Evolutionary conservation across 1,140 invertebrate species (phyloP), one percentile per base, ranked within the genome.

Genomic region (Sycophaga agraensis): DNA sequence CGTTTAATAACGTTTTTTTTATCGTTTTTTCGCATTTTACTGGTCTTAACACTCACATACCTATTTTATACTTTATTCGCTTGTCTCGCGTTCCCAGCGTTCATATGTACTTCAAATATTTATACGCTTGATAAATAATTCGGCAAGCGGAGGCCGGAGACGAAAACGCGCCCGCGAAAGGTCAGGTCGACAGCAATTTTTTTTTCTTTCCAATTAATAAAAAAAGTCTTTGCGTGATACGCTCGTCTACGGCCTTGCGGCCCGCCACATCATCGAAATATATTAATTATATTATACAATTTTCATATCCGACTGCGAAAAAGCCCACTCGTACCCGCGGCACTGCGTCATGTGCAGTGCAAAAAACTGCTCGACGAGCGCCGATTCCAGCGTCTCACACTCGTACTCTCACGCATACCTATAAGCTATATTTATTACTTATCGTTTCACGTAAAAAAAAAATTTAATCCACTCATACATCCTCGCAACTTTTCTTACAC

Each of bases 231-330:
- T 34, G 35, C 51, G 59, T 21, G 59, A 28, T 24, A 31, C 51
- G 34, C 43, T 62, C 43, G 35, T 62, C 59, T 31, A 31, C 51
- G 43, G 59, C 59, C 51, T 61, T 31, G 42, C 26, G 16, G 37
- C 49, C 64, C 54, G 8, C 62, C 73, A 70, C 68, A 66, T 68
- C 63, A 51, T 72, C 72, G 68, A 74, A 78, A 80, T 80, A 79
- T 79, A 62, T 79, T 79, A 80, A 76, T 72, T 80, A 79, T 80
- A 78, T 75, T 76, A 79, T 79, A 80, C 76, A 79, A 78, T 80
- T 79, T 75, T 46, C 31, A 70, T 73, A 78, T 70, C 73, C 70
- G 65, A 69, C 77, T 76, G 42, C 19, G 42, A 78, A 79, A 79
- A 77, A 70, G 68, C 74, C 70, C 68, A 70, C 71, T 73, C 68